These are phyloP conservation scores for Crenichthys baileyi DNA, from an alignment of 2,797 vertebrate species.

Conservation along the genomic window DNA sequence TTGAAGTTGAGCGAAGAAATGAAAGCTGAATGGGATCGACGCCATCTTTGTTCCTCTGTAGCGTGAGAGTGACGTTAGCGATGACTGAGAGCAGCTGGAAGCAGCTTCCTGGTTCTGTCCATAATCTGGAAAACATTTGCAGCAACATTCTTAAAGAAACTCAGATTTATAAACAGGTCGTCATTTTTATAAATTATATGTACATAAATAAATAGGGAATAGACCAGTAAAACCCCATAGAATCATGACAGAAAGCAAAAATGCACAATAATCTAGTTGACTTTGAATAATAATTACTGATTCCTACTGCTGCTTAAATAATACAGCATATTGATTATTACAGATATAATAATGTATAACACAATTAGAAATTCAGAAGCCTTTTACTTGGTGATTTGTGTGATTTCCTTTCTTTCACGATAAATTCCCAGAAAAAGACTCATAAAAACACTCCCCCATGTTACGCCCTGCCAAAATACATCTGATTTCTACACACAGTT, in stretches of 20 bases:
- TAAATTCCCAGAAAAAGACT: background rate
- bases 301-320: too few species aligned
- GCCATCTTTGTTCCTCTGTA: background rate
- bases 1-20: conserved; percentile 13
- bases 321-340: too few species aligned
- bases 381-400: background rate
- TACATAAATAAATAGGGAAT: too few species aligned
- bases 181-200: background rate
- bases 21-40: background rate
- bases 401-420: background rate
- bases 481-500: conserved; percentile 1
- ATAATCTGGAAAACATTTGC: background rate
- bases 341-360: too few species aligned
- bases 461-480: background rate
- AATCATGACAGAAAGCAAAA: too few species aligned
- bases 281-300: too few species aligned
- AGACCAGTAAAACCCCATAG: too few species aligned
- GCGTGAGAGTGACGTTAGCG: too few species aligned
- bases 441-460: background rate
- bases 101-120: background rate
- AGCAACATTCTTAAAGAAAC: background rate
- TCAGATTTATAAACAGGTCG: background rate
- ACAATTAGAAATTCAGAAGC: background rate
- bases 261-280: background rate
- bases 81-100: background rate